These are phyloP conservation scores for Drosophila nannoptera DNA, from an alignment of 1,140 invertebrate genomes.

Conservation along the genomic window DNA sequence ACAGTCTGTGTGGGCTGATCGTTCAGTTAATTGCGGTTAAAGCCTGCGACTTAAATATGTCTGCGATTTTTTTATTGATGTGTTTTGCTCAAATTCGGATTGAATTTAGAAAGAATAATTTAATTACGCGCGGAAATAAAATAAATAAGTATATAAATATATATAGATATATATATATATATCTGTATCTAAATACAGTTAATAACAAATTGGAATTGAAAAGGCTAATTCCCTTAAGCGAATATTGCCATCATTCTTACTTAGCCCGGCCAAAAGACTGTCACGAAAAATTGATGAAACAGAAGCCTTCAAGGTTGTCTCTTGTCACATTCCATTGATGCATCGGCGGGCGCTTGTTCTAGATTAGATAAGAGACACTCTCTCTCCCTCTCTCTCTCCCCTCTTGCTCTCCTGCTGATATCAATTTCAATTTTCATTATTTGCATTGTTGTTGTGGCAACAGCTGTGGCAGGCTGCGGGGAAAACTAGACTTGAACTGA, in stretches of 20 bases:
- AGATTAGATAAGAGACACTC: constrained; percentile 27
- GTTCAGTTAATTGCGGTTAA: constrained; percentile 46
- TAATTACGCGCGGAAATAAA: too few relatives aligned
- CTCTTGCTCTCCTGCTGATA: background rate
- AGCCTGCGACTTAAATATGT: constrained; percentile 1
- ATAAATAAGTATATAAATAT: too few relatives aligned
- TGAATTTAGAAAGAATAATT: too few relatives aligned
- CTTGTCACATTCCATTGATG: constrained; percentile 10
- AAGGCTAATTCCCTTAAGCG: too few relatives aligned
- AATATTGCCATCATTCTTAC: background rate
- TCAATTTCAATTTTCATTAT: background rate
- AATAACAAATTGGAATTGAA: too few relatives aligned
- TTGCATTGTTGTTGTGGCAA: constrained; percentile 19
- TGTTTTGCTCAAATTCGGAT: constrained; percentile 50
- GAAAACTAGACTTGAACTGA: constrained; percentile 5
- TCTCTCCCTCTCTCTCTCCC: too few relatives aligned
- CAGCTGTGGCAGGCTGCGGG: constrained; percentile 22
- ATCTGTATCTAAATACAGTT: too few relatives aligned
- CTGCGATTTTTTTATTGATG: constrained; percentile 61
- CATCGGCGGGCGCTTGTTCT: constrained; percentile 7
- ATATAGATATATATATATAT: too few relatives aligned
- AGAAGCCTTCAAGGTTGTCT: constrained; percentile 24
- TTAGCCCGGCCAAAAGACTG: background rate
- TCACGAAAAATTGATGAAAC: constrained; percentile 3
- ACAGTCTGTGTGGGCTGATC: constrained; percentile 33